A percentile compares a stretch with the other conserved stretches of the same genome.
Evolutionary conservation across 1,140 invertebrate genomes (phyloP).

Genomic region (Acyrthosiphon pisum): DNA sequence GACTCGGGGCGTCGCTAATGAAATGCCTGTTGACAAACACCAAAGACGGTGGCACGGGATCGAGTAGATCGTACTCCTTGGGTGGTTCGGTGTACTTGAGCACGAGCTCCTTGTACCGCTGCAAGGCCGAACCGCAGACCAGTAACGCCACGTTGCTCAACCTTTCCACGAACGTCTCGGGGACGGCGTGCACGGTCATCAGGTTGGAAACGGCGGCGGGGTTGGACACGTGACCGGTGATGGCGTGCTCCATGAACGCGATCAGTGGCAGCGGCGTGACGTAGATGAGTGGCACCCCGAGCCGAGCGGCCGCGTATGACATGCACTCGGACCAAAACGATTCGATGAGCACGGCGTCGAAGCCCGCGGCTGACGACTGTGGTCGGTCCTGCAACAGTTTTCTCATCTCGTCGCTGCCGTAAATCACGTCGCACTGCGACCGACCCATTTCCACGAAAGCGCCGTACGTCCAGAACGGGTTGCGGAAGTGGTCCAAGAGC

Average conservation of each 20-base stretch:
- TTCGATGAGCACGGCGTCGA: slow-evolving; percentile 3
- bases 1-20: slow-evolving; percentile 64
- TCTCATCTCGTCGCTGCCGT: not conserved
- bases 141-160: not conserved
- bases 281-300: not conserved
- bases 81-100: no score
- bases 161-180: not conserved
- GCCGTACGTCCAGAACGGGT: not conserved
- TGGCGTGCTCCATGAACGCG: not conserved
- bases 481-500: not conserved
- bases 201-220: not conserved
- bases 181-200: not conserved
- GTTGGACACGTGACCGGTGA: slow-evolving; percentile 33
- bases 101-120: not conserved
- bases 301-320: not conserved
- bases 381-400: not conserved
- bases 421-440: not conserved
- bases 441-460: not conserved
- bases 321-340: not conserved
- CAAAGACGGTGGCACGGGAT: slow-evolving; percentile 62
- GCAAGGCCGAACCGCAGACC: not conserved
- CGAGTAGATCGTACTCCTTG: not conserved
- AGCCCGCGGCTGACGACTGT: not conserved
- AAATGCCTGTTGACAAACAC: slow-evolving; percentile 69
- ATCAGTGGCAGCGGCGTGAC: not conserved